Conservation (phyloP, 1,140 invertebrate genomes). For the Nephotettix cincticeps region DNA sequence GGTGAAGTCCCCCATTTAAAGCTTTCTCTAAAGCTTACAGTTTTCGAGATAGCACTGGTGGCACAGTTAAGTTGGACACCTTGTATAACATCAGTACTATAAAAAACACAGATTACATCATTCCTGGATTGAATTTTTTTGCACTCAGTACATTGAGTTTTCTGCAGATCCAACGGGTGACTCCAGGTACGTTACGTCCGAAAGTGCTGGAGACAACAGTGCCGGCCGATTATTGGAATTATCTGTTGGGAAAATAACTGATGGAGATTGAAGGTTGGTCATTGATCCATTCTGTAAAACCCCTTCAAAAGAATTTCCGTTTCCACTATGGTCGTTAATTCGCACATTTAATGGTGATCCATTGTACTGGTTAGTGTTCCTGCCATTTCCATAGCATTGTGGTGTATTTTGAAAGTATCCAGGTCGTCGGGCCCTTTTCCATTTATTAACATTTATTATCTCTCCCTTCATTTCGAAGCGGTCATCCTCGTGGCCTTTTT, state of each 20-base stretch:
- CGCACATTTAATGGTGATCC: neutral
- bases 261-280: conserved; percentile 2
- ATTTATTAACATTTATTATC: neutral
- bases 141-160: neutral
- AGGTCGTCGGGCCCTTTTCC: neutral
- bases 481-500: conserved; percentile 1
- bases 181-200: neutral
- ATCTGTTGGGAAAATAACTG: neutral
- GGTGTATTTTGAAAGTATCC: neutral
- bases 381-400: neutral
- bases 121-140: neutral
- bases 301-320: neutral
- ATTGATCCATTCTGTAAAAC: neutral
- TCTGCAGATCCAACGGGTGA: neutral
- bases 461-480: conserved; percentile 2
- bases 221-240: neutral
- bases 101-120: neutral
- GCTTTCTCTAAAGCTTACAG: no score
- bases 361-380: neutral
- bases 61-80: no score
- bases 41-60: no score
- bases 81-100: neutral
- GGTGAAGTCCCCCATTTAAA: no score
- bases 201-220: neutral
- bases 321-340: neutral